Evolutionary conservation across 2,888 invertebrate species (phyloP).

Genomic region (Petrophora chlorosata): DNA sequence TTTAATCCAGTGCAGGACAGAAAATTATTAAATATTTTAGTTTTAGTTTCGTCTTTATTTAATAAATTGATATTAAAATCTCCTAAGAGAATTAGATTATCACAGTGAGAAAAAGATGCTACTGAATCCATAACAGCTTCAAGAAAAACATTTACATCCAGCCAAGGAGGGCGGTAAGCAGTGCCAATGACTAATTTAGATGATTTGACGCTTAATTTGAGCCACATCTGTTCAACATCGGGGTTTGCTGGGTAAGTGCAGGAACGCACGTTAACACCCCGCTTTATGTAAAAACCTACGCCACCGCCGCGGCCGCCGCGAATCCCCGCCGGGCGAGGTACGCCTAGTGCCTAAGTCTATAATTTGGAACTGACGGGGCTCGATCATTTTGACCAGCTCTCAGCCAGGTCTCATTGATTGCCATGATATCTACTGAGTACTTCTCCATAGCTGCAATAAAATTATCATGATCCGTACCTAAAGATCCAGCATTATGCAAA

Average conservation of each 20-base stretch:
- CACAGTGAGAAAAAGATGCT: conserved; percentile 1
- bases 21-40: background rate
- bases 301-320: conserved; percentile 19
- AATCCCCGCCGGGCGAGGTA: background rate
- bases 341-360: conserved; percentile 1
- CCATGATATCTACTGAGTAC: background rate
- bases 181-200: conserved; percentile 18
- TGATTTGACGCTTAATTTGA: background rate
- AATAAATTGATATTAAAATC: conserved; percentile 1
- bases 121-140: conserved; percentile 14
- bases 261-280: background rate
- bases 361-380: background rate
- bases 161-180: conserved; percentile 24
- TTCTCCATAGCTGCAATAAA: background rate
- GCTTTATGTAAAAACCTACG: conserved; percentile 29
- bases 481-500: background rate
- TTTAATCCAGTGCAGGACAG: background rate
- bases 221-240: conserved; percentile 25
- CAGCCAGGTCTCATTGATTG: background rate
- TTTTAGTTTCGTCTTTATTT: background rate
- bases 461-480: background rate
- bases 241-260: background rate
- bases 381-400: background rate
- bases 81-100: conserved; percentile 10
- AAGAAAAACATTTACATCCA: conserved; percentile 18